Evolutionary conservation across 1,140 invertebrate genomes (phyloP), one percentile per base, ranked within the genome.

Genomic region (Zeugodacus cucurbitae): DNA sequence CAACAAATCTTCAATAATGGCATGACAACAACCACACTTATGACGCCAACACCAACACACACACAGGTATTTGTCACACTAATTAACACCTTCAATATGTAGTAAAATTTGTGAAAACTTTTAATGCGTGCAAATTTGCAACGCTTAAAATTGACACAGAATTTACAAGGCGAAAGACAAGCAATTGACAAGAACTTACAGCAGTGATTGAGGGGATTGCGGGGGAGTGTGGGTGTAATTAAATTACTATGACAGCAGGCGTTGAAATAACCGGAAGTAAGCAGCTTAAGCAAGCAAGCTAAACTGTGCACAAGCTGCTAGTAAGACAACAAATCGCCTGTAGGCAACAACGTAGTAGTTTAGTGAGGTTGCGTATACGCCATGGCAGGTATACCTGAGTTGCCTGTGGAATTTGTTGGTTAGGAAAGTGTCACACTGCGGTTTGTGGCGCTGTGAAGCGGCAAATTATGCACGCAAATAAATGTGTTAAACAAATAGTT

Each of bases 41-140:
- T 22, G 48, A 44, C 74, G 8, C 22, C 14, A 74, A 41, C 17
- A 62, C n/a, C 3, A 1, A 26, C 70, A 37, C 1, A 74, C 37
- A 44, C 20, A 48, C 10, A 82, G 37, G 32, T 74, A 74, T 54
- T 82, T 74, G 34, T n/a, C n/a, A 82, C 37, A 48, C 74, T 82
- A 82, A 82, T 82, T 82, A 82, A 48, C 74, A 82, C 74, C 20
- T 82, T 48, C 37, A 44, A 82, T 48, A 26, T 82, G 41, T 29
- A 29, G 41, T 82, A 54, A 48, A 82, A 82, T 82, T 48, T 48
- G n/a, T 26, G 11, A 48, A 82, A 82, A 44, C 20, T 48, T 82
- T 82, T 48, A 37, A 82, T 44, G 41, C 74, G 10, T 48, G 44
- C 22, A 44, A 82, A 82, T 29, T 29, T 44, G 1, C 41, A 82